Base-by-base conservation (phyloP, 2,113 vertebrate species). In the Sialia sialis region DNA sequence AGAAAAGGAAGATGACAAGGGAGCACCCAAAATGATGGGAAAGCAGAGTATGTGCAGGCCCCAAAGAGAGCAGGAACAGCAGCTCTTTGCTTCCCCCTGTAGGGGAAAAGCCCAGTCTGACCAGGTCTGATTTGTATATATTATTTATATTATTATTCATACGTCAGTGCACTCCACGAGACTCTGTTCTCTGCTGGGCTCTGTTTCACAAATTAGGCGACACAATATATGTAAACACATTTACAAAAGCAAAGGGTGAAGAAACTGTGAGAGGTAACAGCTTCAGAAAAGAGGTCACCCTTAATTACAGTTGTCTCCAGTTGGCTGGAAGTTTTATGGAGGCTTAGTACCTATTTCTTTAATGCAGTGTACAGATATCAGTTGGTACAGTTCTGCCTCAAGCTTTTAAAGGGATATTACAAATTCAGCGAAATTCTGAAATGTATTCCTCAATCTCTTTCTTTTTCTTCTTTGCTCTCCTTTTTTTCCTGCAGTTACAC, bases 1-100 rank as follows among this genome's bases (percentile, higher is more conserved):
- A 48, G 27, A 52, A 70, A 84, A 44, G 36, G 39, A 90, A 83
- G 43, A 34, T 27, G 32, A 34, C n/a, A 79, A 68, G 6, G 25
- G 20, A 75, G 2, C 0, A 4, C 54, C 56, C 62, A 67, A 93
- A 87, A 41, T 41, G 14, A 51, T 3, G 15, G 66, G 34, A 94
- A 94, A 77, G 55, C 26, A 10, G n/a, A 54, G 7, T 17, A 7
- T 8, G 34, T 46, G 25, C 38, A 69, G 87, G 13, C 20, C 91
- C 80, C 73, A 70, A 87, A 27, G 7, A 59, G 23, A 48, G 55
- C 38, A 74, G 36, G 19, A 89, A 84, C 22, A 58, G 56, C 55
- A 94, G 80, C 84, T 94, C 93, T 95, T 90, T 96, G 91, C 89
- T 89, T 87, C 91, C 84, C 87, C 69, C 94, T 87, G 36, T 94